A percentile compares a stretch with the other conserved stretches of the same genome.
Conservation (phyloP, 2,797 vertebrate species). For the Sebastes trivittatus region DNA sequence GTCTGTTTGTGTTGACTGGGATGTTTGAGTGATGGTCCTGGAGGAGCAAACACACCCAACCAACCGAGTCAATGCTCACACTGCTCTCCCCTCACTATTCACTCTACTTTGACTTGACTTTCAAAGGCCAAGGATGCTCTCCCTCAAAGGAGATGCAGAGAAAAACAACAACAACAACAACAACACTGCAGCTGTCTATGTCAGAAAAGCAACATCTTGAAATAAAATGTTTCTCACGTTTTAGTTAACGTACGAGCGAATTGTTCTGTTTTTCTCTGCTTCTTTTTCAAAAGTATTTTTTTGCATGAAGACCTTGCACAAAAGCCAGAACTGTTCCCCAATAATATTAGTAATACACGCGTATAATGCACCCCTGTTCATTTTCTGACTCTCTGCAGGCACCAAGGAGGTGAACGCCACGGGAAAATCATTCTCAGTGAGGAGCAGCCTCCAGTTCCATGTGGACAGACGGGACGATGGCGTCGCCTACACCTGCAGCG, state of each 20-base stretch:
- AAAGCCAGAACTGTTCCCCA: background rate
- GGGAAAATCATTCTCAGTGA: conserved; percentile 93
- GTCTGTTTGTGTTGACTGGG: conserved; percentile 68
- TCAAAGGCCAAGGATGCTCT: conserved; percentile 68
- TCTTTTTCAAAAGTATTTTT: conserved; percentile 1
- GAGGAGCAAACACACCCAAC: conserved; percentile 75
- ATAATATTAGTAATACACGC: background rate
- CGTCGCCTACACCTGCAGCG: conserved; percentile 92
- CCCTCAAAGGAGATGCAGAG: conserved; percentile 61
- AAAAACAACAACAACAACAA: conserved; percentile 54
- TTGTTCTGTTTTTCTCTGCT: conserved; percentile 18
- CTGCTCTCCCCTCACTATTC: conserved; percentile 60
- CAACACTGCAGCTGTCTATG: conserved; percentile 43
- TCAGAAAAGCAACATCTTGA: conserved; percentile 44
- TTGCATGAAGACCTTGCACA: background rate
- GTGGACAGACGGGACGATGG: conserved; percentile 93
- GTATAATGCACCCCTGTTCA: background rate
- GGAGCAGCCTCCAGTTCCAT: conserved; percentile 90
- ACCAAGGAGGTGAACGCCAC: conserved; percentile 90
- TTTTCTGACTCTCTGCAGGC: conserved; percentile 77
- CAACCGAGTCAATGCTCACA: conserved; percentile 68
- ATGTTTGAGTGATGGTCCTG: conserved; percentile 73
- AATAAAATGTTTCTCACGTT: conserved; percentile 36
- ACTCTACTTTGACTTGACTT: conserved; percentile 70
- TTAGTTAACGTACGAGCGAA: conserved; percentile 1